Evolutionary conservation across 2,113 vertebrate species (phyloP), one percentile per base, ranked within the genome.

Genomic region (Chaetura pelagica): DNA sequence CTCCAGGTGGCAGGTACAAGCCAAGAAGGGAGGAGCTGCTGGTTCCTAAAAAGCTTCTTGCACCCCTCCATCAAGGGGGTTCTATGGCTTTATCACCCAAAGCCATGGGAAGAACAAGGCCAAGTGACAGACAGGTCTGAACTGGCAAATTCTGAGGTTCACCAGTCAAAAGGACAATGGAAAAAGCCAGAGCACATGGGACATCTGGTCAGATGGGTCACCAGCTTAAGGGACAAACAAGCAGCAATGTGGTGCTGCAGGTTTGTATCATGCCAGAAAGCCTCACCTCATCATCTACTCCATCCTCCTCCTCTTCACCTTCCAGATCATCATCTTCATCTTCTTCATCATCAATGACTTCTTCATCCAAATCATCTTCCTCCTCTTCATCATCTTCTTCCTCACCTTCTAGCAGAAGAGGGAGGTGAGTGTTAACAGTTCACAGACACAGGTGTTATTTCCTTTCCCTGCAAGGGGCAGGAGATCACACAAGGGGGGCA

Each of bases 241-340:
- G 35, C 46, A 58, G 26, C 32, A 54, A 40, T 1, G 3, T 4
- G 13, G 32, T 12, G 23, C 38, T 51, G 30, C 13, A 17, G 35
- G 3, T 30, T 8, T 14, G 13, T 4, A 21, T 32, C 1, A 13
- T 4, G 46, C 34, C 62, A 74, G 14, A 68, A 61, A 68, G 61
- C 18, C 91, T 92, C 54, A 97, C 97, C 90, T 97, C 95, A 48
- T 98, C 98, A 7, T 99, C 98, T 9, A 97, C 97, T 30, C 97
- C 98, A 2, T 97, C 97, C 46, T 98, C 93, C 12, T 97, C 97
- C 27, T 97, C 95, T 76, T 97, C 97, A 29, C 98, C 97, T 9
- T 98, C 98, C 12, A 98, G 97, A 3, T 98, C 98, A 0, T 98
- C 98, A 0, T 98, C 98, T 48, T 98, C 98, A 9, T 98, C 98